Base-by-base conservation (phyloP, 2,797 vertebrate genomes). In the Ambastaia sidthimunki region DNA sequence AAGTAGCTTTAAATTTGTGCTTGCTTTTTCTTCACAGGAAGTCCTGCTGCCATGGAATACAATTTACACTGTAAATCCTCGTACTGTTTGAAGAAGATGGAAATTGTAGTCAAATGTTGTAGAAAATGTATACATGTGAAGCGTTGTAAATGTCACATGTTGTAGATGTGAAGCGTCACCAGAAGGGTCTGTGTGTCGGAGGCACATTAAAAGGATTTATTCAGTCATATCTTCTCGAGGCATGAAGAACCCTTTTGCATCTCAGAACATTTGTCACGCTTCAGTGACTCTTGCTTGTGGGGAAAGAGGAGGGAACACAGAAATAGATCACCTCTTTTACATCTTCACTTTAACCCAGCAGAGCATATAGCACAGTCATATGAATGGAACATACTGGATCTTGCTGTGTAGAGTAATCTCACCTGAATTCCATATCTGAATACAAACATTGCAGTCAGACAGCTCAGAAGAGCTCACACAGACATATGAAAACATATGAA, bases 261-360 rank as follows among this genome's bases (percentile, higher is more conserved):
- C 83, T 25, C 78, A 76, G 57, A 85, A 1, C 41, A 67, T 78
- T 62, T 6, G 55, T 84, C 86, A 83, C 79, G 75, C 82, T 57
- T 82, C 69, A 66, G 5, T 66, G 62, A 68, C 59, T 71, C 28
- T 63, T 34, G 28, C 28, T 28, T 4, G 13, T 16, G 13, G 7
- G 1, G 57, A 80, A 80, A 34, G 48, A 7, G 28, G 68, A 50
- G 23, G 80, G 50, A 11, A 74, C 0, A 59, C 55, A 28, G 28
- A 28, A 28, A 28, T 28, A 73, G 48, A 81, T 69, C 28, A 34
- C 28, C 15, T 18, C 7, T 63, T 63, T 34, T n/a, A 63, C 28
- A 63, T 19, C 65, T 60, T 70, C 10, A n/a, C 65, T 70, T 70
- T 54, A 37, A 67, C 59, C 34, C n/a, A 62, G 23, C 7, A 7